Evolutionary conservation across 2,888 invertebrate species (phyloP), one percentile per base, ranked within the genome.

Genomic region (Ethmia dodecea): DNA sequence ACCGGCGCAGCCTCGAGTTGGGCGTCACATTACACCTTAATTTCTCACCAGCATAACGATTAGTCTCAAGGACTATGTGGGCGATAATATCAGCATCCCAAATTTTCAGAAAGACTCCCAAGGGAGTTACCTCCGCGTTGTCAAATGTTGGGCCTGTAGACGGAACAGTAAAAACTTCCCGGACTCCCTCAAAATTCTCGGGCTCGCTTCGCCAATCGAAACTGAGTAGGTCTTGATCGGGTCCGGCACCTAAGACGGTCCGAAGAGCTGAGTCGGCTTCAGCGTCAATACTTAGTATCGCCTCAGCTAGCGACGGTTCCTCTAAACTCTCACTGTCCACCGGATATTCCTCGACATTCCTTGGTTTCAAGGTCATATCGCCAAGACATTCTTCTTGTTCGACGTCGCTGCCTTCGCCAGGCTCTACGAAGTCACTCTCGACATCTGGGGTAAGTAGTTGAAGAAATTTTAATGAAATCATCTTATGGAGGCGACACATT

Each of bases 391-490:
- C 36, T 18, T 36, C 31, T 12, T 11, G 16, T 5, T 36, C 36
- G 8, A 36, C 31, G 16, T 36, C 36, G 31, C 37, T 37, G 28
- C 37, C 37, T 32, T 37, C 32, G 14, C 31, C 31, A 37, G 28
- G 37, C 14, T 31, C 28, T 27, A 31, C 20, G 28, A 37, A 29
- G 31, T 31, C 37, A 9, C 32, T 20, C 37, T 37, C 37, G 24
- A 33, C 13, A 37, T 37, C 36, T 31, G 14, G n/a, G 10, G 29
- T 35, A 35, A 29, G 29, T 29, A 35, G 25, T 24, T 15, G 25
- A 29, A 35, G 29, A 35, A 29, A 29, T 35, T 20, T 30, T 29
- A 35, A 29, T 26, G 26, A 25, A 26, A 33, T 33, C 22, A 30
- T 29, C 29, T 24, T 14, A 35, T 35, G 24, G 35, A 35, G n/a